phyloP scores from a whole-genome alignment of 2,797 vertebrate genomes.

The Schizopygopsis pylzovi region DNA sequence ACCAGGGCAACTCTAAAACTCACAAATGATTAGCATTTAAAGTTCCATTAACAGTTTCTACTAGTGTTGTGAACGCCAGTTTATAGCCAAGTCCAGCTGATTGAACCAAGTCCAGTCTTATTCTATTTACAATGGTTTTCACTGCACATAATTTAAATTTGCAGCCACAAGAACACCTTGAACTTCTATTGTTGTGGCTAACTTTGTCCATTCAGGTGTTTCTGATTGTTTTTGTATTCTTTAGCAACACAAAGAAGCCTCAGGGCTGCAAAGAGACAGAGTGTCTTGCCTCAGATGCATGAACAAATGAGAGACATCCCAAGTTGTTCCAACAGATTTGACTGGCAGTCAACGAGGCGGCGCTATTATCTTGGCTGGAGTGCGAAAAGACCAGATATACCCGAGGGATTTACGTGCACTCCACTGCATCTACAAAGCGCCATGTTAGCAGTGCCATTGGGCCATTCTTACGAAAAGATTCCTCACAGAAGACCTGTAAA shows the following conservation, averaged over 20 bases:
- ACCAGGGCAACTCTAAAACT: not conserved
- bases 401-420: not conserved
- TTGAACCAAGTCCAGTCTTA: not conserved
- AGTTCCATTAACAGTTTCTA: slow-evolving; percentile 31
- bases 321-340: slow-evolving; percentile 31
- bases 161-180: slow-evolving; percentile 12
- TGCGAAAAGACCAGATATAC: not conserved
- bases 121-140: slow-evolving; percentile 21
- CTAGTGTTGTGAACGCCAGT: slow-evolving; percentile 11
- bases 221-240: not conserved
- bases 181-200: not conserved
- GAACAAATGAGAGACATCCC: not conserved
- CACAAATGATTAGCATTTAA: slow-evolving; percentile 12
- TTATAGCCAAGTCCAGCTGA: not conserved
- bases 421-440: not conserved
- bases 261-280: not conserved
- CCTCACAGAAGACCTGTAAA: slow-evolving; percentile 37
- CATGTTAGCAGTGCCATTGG: not conserved
- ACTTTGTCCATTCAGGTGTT: not conserved
- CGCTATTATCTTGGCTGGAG: not conserved
- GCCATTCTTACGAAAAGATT: slow-evolving; percentile 8
- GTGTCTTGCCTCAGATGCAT: not conserved
- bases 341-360: slow-evolving; percentile 7
- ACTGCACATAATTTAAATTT: slow-evolving; percentile 15
- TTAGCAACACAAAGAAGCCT: slow-evolving; percentile 48